Evolutionary conservation across 2,113 vertebrate genomes (phyloP).

Genomic region (Perca fluviatilis): DNA sequence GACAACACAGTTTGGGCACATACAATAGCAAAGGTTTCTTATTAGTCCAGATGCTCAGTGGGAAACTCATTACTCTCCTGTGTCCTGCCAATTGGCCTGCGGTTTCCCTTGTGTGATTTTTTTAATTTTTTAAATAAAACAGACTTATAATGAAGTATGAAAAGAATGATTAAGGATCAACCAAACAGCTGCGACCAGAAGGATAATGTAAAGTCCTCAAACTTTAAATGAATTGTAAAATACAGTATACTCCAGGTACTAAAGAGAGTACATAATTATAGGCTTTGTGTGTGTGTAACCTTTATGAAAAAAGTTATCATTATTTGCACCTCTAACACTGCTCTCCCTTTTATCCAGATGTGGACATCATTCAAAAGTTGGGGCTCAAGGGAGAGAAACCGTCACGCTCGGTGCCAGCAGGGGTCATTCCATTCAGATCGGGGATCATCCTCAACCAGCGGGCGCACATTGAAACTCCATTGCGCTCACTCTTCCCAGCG

Average conservation of each 20-base stretch:
- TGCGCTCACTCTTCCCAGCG: constrained; percentile 84
- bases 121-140: background rate
- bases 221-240: background rate
- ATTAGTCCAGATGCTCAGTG: too few species aligned
- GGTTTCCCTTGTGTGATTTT: too few species aligned
- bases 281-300: background rate
- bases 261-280: background rate
- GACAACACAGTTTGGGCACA: background rate
- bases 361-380: constrained; percentile 95
- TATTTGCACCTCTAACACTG: constrained; percentile 36
- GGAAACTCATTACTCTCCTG: too few species aligned
- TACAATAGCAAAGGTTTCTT: background rate
- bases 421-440: constrained; percentile 92
- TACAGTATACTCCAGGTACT: background rate
- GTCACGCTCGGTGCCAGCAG: constrained; percentile 85
- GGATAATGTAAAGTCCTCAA: background rate
- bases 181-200: background rate
- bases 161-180: background rate
- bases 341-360: constrained; percentile 85
- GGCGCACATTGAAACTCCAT: constrained; percentile 88
- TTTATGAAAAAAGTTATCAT: constrained; percentile 16
- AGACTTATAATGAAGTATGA: background rate
- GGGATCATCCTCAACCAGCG: constrained; percentile 95
- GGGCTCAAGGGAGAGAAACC: constrained; percentile 92
- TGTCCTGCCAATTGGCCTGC: too few species aligned